Evolutionary conservation across 37 sponge, comb jelly and placozoan species (phyloP), one percentile per base, ranked within the genome.

Genomic region (Theonella swinhoei): DNA sequence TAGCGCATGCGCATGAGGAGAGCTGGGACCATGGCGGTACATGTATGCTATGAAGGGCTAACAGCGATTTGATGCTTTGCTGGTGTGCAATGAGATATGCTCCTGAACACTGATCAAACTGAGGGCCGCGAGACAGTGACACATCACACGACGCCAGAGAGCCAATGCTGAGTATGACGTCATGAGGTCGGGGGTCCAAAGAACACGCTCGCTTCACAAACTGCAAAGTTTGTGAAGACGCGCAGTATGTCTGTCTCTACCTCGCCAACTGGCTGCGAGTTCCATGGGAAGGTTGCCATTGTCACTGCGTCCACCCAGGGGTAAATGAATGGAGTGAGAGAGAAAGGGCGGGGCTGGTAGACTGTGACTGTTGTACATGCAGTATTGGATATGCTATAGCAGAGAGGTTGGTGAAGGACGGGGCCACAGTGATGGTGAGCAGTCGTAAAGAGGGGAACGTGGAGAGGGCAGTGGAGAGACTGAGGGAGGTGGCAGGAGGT

Each of bases 341-440:
- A 59, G 39, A 47, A 14, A 17, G 54, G 54, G 54, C 14, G 54
- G 31, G 11, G 73, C 73, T 29, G 5, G 7, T 33, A 47, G n/a
- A n/a, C n/a, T n/a, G n/a, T n/a, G n/a, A n/a, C 25, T 29, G n/a
- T n/a, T 26, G 66, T 29, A 4, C 35, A 41, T 42, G 17, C 62
- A 92, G 98, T 20, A 97, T 97, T 62, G 98, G 99, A 7, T 86
- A 83, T 26, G 88, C 93, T 25, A 98, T 98, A 25, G 99, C 99
- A 22, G 65, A 80, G 78, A 78, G 88, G 24, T 64, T 98, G 68
- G 91, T 89, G 1, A 7, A 3, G 20, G 99, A 98, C 64, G 99
- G 99, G 54, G 99, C 99, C 1, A 69, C 75, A 4, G 97, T 98
- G 42, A 96, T 96, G 84, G 77, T 98, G 20, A 94, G 95, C 79